A percentile compares a stretch with the other conserved stretches of the same genome.
phyloP scores from a whole-genome alignment of 1,140 invertebrate species.

The Plectrocnemia conspersa region DNA sequence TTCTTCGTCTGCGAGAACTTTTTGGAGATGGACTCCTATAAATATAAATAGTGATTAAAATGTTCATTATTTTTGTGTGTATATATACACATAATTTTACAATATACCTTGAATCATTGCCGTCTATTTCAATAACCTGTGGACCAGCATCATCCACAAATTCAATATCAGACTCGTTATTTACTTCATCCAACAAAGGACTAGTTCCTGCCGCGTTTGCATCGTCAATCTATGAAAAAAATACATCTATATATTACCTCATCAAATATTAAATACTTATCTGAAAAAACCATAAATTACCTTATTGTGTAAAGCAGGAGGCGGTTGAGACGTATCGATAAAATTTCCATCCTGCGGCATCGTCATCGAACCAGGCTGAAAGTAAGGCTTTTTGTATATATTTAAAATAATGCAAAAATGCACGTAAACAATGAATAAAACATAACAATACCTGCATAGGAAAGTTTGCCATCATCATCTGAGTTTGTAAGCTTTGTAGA shows the following conservation, averaged over 20 bases:
- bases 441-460: slow-evolving; percentile 39
- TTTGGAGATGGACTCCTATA: slow-evolving; percentile 55
- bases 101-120: slow-evolving; percentile 33
- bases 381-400: slow-evolving; percentile 15
- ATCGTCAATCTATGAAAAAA: slow-evolving; percentile 34
- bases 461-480: slow-evolving; percentile 49
- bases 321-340: slow-evolving; percentile 32
- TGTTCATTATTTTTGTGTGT: not conserved
- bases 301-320: slow-evolving; percentile 26
- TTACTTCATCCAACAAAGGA: slow-evolving; percentile 36
- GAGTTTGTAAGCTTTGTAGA: slow-evolving; percentile 60
- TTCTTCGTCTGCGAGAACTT: slow-evolving; percentile 49
- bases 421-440: slow-evolving; percentile 31
- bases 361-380: slow-evolving; percentile 24
- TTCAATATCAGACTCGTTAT: slow-evolving; percentile 46
- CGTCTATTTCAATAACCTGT: slow-evolving; percentile 35
- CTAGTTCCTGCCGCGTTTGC: slow-evolving; percentile 20
- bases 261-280: slow-evolving; percentile 2
- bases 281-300: slow-evolving; percentile 12
- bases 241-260: not conserved
- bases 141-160: slow-evolving; percentile 45
- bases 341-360: slow-evolving; percentile 29
- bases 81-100: not conserved
- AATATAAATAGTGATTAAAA: slow-evolving; percentile 37
- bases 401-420: slow-evolving; percentile 21